Percentiles rank a stretch among this genome's conserved stretches.
phyloP scores from a whole-genome alignment of 2,888 invertebrate genomes.

The Polydesmus complanatus region DNA sequence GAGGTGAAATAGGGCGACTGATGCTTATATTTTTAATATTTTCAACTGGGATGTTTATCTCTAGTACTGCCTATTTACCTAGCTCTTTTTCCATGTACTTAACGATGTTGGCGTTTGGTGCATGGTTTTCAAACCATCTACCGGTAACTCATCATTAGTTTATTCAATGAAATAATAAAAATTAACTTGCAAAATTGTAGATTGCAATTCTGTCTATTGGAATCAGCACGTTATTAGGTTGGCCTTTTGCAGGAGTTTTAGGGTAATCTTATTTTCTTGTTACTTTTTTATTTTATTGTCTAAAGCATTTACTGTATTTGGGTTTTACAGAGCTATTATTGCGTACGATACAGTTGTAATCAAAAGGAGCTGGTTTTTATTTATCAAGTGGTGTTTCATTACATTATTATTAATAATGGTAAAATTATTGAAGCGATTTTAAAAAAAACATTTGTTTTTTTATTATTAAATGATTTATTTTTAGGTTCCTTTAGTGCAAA shows the following conservation, averaged over 20 bases:
- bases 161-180: slow-evolving; percentile 4
- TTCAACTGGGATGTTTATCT: slow-evolving; percentile 80
- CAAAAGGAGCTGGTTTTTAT: slow-evolving; percentile 49
- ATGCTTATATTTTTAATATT: slow-evolving; percentile 65
- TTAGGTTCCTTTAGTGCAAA: slow-evolving; percentile 54
- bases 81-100: slow-evolving; percentile 90
- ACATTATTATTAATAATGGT: slow-evolving; percentile 50
- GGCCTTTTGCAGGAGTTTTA: slow-evolving; percentile 94
- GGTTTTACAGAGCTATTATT: slow-evolving; percentile 50
- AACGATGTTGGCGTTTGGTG: slow-evolving; percentile 64
- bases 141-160: slow-evolving; percentile 21
- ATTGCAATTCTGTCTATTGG: slow-evolving; percentile 72
- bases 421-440: not conserved
- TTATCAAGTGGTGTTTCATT: slow-evolving; percentile 60
- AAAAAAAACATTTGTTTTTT: slow-evolving; percentile 48
- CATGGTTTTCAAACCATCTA: slow-evolving; percentile 74
- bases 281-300: not conserved
- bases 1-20: slow-evolving; percentile 60
- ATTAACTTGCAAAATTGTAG: slow-evolving; percentile 29
- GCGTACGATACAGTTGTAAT: slow-evolving; percentile 67
- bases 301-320: not conserved
- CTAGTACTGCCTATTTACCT: slow-evolving; percentile 76
- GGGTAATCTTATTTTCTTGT: slow-evolving; percentile 40
- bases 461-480: slow-evolving; percentile 32
- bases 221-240: slow-evolving; percentile 64